Percentiles rank a stretch among this genome's conserved stretches.
Conservation (phyloP, 2,113 vertebrate genomes). For the Nettapus auritus region DNA sequence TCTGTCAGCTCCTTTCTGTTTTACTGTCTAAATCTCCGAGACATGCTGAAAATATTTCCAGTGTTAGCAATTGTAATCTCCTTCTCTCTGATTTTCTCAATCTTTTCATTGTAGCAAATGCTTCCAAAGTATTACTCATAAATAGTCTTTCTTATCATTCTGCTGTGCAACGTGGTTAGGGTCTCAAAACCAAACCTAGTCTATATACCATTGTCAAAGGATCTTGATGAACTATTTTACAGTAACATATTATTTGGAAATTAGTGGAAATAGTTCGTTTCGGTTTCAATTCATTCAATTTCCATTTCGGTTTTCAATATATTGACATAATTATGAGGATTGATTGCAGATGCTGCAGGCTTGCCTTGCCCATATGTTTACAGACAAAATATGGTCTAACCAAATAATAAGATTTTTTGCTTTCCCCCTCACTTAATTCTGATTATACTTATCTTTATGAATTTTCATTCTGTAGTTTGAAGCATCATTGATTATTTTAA, state of each 20-base stretch:
- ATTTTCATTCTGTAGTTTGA: not conserved
- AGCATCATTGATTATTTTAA: not conserved
- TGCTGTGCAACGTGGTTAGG: not conserved
- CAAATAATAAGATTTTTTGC: not conserved
- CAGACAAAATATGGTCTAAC: not conserved
- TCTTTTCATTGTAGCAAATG: not conserved
- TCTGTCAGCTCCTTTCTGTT: not conserved
- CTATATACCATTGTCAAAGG: not conserved
- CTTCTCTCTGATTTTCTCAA: not conserved
- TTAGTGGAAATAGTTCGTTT: not conserved
- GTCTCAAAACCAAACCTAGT: not conserved
- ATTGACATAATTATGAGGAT: not conserved
- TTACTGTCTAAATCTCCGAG: not conserved
- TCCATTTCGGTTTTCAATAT: not conserved
- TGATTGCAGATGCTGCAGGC: not conserved
- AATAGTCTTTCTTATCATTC: not conserved
- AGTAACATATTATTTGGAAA: not conserved
- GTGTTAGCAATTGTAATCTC: not conserved
- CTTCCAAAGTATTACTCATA: not conserved
- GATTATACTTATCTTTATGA: not conserved
- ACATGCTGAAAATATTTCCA: not conserved
- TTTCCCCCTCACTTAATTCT: not conserved
- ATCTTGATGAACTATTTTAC: not conserved
- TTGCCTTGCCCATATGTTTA: not conserved
- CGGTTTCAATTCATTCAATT: not conserved